Conservation (phyloP, 2,113 vertebrate species). For the Mola mola region DNA sequence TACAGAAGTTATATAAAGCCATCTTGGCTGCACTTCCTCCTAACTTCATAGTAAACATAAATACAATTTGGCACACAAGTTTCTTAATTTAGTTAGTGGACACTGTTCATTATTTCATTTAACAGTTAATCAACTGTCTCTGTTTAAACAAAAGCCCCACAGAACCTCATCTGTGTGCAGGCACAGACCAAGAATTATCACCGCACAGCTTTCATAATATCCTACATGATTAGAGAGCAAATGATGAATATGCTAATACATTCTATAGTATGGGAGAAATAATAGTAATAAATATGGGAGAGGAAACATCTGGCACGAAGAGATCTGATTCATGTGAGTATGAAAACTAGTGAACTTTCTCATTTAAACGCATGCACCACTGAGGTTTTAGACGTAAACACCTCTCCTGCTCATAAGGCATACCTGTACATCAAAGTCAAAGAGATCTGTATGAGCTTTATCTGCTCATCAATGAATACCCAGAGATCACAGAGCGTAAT, state of each 20-base stretch:
- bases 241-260: slow-evolving; percentile 66
- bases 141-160: slow-evolving; percentile 32
- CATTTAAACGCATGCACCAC: slow-evolving; percentile 4
- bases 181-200: slow-evolving; percentile 17
- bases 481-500: slow-evolving; percentile 63
- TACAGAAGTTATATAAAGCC: no score
- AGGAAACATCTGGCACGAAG: slow-evolving; percentile 46
- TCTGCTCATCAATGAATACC: slow-evolving; percentile 61
- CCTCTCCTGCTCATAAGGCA: slow-evolving; percentile 28
- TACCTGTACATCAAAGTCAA: slow-evolving; percentile 64
- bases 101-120: slow-evolving; percentile 10
- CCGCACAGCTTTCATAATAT: slow-evolving; percentile 30
- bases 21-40: not conserved
- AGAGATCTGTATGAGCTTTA: slow-evolving; percentile 59
- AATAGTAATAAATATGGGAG: slow-evolving; percentile 54
- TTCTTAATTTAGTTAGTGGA: not conserved
- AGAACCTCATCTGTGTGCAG: not conserved
- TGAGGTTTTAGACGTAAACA: slow-evolving; percentile 28
- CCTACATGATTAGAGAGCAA: slow-evolving; percentile 34
- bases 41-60: not conserved
- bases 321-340: slow-evolving; percentile 15
- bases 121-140: slow-evolving; percentile 34
- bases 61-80: not conserved
- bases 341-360: slow-evolving; percentile 24
- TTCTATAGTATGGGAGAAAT: slow-evolving; percentile 47